Evolutionary conservation across 2,797 vertebrate genomes (phyloP).

Genomic region (Sarcophilus harrisii): DNA sequence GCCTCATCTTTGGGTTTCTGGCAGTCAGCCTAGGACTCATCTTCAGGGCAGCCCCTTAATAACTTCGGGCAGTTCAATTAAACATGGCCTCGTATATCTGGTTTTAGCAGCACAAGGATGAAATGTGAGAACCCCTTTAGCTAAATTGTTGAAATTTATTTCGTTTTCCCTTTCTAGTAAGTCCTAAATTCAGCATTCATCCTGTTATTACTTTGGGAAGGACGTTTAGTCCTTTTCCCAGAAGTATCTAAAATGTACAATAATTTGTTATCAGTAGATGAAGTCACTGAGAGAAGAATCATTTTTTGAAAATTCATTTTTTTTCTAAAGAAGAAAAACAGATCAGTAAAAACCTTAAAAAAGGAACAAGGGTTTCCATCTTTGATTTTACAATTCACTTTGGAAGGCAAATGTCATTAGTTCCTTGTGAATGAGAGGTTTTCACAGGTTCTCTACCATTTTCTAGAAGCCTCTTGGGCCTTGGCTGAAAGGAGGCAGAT

Average conservation of each 20-base stretch:
- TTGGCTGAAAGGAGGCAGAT: not conserved
- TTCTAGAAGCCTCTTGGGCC: conserved; percentile 18
- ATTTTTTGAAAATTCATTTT: not conserved
- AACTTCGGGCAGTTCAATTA: not conserved
- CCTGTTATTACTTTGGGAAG: not conserved
- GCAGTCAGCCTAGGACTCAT: not conserved
- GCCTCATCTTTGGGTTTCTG: not conserved
- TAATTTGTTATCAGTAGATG: not conserved
- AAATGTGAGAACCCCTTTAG: not conserved
- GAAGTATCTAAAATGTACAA: not conserved
- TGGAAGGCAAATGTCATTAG: not conserved
- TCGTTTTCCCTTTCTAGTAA: not conserved
- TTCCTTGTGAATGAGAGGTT: conserved; percentile 29
- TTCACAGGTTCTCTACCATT: conserved; percentile 18
- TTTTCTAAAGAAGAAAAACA: conserved; percentile 21
- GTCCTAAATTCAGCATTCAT: conserved; percentile 10
- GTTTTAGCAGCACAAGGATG: conserved; percentile 14
- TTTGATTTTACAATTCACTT: not conserved
- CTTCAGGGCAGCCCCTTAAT: not conserved
- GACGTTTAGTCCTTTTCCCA: not conserved
- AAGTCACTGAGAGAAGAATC: not conserved
- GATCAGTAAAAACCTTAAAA: conserved; percentile 22
- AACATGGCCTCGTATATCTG: not conserved
- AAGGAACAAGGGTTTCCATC: conserved; percentile 9
- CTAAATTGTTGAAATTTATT: conserved; percentile 17